Conservation (phyloP, 2,888 invertebrate species). For the Vandiemenella viatica region DNA sequence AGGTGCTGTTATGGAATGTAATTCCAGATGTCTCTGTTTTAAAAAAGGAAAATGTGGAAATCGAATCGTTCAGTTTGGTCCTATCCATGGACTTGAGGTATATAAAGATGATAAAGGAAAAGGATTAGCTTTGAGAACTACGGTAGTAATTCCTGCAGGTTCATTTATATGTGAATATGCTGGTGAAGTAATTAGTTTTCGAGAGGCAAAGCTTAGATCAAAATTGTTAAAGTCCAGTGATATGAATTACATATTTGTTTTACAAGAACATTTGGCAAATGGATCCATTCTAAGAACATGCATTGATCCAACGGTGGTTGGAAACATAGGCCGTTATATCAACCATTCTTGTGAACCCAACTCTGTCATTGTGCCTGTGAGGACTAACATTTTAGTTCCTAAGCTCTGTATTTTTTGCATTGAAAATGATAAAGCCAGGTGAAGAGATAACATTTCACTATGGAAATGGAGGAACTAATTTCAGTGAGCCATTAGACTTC, state of each 20-base stretch:
- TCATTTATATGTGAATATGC: conserved; percentile 84
- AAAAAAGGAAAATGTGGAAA: conserved; percentile 41
- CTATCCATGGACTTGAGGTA: conserved; percentile 42
- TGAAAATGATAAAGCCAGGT: conserved; percentile 37
- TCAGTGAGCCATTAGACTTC: conserved; percentile 2
- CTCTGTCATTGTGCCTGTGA: conserved; percentile 54
- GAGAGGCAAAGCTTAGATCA: conserved; percentile 46
- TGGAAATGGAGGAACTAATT: conserved; percentile 31
- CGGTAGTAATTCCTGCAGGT: conserved; percentile 37
- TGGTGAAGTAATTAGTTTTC: conserved; percentile 60
- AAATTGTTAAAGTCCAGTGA: conserved; percentile 19
- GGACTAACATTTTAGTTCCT: conserved; percentile 55
- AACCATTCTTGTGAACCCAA: conserved; percentile 86
- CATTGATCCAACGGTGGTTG: conserved; percentile 62
- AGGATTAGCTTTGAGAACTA: conserved; percentile 55
- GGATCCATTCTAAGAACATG: conserved; percentile 37
- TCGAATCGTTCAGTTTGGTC: conserved; percentile 56
- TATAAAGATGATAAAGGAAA: conserved; percentile 33
- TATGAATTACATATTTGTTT: conserved; percentile 70
- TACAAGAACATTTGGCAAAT: conserved; percentile 50
- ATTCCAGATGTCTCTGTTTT: conserved; percentile 31
- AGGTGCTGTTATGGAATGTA: conserved; percentile 21
- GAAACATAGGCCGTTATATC: conserved; percentile 80
- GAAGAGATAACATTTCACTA: conserved; percentile 73
- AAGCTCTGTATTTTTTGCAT: conserved; percentile 57